Evolutionary conservation across 2,888 invertebrate genomes (phyloP).

Genomic region (Chrysolina americana): DNA sequence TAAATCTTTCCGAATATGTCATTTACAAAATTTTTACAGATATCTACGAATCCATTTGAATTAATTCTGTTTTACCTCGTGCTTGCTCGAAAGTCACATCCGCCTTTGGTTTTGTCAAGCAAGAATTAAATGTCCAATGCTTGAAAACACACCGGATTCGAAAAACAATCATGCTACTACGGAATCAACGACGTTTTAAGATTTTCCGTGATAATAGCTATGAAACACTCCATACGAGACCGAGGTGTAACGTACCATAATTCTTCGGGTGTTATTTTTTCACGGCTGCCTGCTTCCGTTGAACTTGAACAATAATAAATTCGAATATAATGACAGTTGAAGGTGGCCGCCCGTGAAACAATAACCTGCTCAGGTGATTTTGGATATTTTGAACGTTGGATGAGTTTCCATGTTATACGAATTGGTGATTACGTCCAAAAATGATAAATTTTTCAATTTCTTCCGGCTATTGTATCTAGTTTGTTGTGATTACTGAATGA

Average conservation of each 20-base stretch:
- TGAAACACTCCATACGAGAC: slow-evolving; percentile 50
- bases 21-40: too few relatives aligned
- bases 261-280: slow-evolving; percentile 57
- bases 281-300: slow-evolving; percentile 59
- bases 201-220: slow-evolving; percentile 55
- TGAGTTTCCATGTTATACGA: slow-evolving; percentile 34
- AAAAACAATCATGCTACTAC: slow-evolving; percentile 42
- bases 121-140: background rate
- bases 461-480: slow-evolving; percentile 2
- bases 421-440: slow-evolving; percentile 27
- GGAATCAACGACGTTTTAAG: slow-evolving; percentile 52
- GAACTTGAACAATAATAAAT: slow-evolving; percentile 66
- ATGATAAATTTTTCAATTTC: background rate
- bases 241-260: slow-evolving; percentile 56
- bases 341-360: slow-evolving; percentile 65
- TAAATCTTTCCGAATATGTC: too few relatives aligned
- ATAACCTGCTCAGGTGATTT: slow-evolving; percentile 24
- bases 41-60: too few relatives aligned
- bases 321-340: slow-evolving; percentile 65
- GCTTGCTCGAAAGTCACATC: background rate
- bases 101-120: slow-evolving; percentile 11
- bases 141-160: slow-evolving; percentile 27
- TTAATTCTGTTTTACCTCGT: too few relatives aligned
- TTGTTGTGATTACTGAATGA: background rate
- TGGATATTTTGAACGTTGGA: slow-evolving; percentile 21